Conservation (phyloP, 2,797 vertebrate species). For the Pelodytes ibericus region DNA sequence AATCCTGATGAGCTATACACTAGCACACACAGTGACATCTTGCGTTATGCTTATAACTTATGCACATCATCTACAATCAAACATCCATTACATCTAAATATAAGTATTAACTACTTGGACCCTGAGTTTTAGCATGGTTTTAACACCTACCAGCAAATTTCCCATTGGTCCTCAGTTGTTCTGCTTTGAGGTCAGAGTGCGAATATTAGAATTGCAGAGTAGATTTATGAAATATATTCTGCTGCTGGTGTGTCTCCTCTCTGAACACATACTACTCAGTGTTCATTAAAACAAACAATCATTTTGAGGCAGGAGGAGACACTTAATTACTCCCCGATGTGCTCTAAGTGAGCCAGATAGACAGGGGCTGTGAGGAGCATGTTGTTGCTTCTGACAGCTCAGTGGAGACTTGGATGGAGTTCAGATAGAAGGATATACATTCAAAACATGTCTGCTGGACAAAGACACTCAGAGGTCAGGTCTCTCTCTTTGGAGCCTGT, state of each 20-base stretch:
- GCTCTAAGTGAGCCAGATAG: conserved; percentile 4
- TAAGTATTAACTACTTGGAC: no score
- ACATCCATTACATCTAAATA: no score
- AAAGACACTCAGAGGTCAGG: neutral
- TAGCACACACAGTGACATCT: no score
- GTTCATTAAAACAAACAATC: conserved; percentile 17
- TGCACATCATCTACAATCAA: no score
- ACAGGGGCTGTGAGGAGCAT: neutral
- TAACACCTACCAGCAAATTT: neutral
- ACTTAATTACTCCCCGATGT: conserved; percentile 18
- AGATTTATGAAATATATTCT: neutral
- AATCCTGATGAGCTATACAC: no score
- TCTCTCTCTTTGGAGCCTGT: neutral
- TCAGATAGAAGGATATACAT: neutral
- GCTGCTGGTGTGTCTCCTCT: conserved; percentile 1
- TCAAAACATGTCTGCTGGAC: neutral
- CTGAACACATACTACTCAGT: neutral
- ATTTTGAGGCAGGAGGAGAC: conserved; percentile 11
- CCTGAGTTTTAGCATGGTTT: neutral
- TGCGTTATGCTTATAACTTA: no score
- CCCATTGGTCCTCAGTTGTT: neutral
- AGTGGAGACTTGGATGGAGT: conserved; percentile 7
- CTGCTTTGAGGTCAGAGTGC: neutral
- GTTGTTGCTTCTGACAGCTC: neutral
- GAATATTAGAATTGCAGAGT: neutral